phyloP scores from a whole-genome alignment of 2,888 invertebrate species.

The Pachymerium ferrugineum region DNA sequence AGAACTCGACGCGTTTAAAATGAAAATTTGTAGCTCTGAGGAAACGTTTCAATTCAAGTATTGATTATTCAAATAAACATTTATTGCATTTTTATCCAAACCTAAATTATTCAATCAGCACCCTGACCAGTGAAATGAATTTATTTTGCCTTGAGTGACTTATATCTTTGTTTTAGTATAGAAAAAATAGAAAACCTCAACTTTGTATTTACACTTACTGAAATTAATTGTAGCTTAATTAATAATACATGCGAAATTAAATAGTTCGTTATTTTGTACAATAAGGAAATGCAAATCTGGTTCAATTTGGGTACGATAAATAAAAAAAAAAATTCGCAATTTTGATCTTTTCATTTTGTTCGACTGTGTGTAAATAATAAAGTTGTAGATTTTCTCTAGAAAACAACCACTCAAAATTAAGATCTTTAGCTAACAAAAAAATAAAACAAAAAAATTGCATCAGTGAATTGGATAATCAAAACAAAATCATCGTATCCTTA shows the following conservation, averaged over 20 bases:
- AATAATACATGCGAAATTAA: background rate
- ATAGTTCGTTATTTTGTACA: background rate
- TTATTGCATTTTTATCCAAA: constrained; percentile 25
- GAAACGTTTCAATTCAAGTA: constrained; percentile 1
- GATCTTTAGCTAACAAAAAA: background rate
- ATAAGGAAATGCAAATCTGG: background rate
- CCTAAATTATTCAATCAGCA: constrained; percentile 8
- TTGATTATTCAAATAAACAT: constrained; percentile 22
- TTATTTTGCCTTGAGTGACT: background rate
- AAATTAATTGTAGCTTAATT: background rate
- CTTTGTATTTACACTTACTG: background rate
- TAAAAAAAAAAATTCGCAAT: background rate
- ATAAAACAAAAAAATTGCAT: constrained; percentile 9
- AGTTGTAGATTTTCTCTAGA: background rate
- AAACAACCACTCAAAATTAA: background rate
- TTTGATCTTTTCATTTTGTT: background rate
- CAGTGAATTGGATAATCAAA: background rate
- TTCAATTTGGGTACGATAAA: background rate
- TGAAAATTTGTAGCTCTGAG: constrained; percentile 8
- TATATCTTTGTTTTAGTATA: too few relatives aligned
- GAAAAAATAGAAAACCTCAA: constrained; percentile 16
- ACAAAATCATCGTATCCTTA: constrained; percentile 11
- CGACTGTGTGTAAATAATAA: background rate
- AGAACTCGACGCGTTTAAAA: constrained; percentile 1
- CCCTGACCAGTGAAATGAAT: background rate